phyloP scores from a whole-genome alignment of 2,797 vertebrate genomes.

The Cottoperca gobio region DNA sequence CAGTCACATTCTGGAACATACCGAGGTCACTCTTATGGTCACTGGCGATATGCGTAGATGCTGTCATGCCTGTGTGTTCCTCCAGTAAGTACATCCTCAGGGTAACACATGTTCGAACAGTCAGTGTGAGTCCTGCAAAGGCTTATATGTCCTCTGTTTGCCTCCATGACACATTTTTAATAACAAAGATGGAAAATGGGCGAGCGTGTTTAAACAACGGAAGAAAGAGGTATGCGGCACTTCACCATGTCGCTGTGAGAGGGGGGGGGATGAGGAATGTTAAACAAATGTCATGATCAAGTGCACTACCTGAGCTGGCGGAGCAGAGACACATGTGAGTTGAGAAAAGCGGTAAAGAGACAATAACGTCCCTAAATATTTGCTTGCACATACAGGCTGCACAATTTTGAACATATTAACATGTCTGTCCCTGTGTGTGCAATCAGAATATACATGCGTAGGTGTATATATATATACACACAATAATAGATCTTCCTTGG shows the following conservation, averaged over 20 bases:
- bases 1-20: constrained; percentile 42
- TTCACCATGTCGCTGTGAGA: constrained; percentile 55
- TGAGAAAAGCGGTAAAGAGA: constrained; percentile 31
- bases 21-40: constrained; percentile 62
- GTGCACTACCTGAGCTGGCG: constrained; percentile 60
- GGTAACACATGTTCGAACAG: constrained; percentile 64
- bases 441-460: constrained; percentile 14
- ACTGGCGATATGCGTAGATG: constrained; percentile 37
- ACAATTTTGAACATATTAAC: constrained; percentile 29
- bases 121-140: constrained; percentile 41
- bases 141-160: constrained; percentile 74
- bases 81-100: constrained; percentile 60
- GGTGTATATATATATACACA: too few species aligned
- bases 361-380: constrained; percentile 41
- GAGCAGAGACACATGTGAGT: constrained; percentile 31
- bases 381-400: constrained; percentile 31
- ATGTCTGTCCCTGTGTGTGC: background rate
- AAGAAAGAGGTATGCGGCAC: constrained; percentile 51
- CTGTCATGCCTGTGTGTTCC: constrained; percentile 61
- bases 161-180: constrained; percentile 71
- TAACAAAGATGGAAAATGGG: constrained; percentile 53
- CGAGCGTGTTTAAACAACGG: constrained; percentile 69
- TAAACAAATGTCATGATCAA: constrained; percentile 81
- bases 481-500: background rate
- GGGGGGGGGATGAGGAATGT: constrained; percentile 55